Conservation (phyloP, 1,140 invertebrate genomes). For the Drosophila biarmipes region DNA sequence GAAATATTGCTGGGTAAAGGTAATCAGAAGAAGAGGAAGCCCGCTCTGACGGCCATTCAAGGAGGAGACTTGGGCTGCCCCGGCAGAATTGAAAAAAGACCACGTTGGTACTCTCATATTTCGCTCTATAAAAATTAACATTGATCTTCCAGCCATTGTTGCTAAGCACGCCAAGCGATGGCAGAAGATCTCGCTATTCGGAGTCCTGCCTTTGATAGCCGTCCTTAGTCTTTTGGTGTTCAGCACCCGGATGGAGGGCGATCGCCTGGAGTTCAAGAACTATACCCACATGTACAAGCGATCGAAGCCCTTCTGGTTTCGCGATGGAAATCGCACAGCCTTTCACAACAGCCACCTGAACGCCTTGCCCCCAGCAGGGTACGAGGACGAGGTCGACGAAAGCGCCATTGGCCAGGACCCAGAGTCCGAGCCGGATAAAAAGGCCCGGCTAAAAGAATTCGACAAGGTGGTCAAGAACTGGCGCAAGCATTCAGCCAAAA, state of each 20-base stretch:
- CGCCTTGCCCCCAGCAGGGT: not conserved
- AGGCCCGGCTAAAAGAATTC: not conserved
- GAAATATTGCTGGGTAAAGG: not conserved
- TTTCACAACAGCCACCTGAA: not conserved
- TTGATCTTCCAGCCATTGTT: not conserved
- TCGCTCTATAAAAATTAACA: not conserved
- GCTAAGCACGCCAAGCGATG: not conserved
- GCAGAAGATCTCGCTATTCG: conserved; percentile 3
- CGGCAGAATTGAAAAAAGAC: not conserved
- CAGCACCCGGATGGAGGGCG: not conserved
- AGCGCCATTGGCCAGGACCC: not conserved
- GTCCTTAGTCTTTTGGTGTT: conserved; percentile 1
- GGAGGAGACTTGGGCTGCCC: conserved; percentile 5
- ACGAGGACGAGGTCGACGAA: conserved; percentile 5
- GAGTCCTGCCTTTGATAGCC: conserved; percentile 1
- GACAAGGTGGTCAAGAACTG: conserved; percentile 4
- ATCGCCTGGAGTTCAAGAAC: conserved; percentile 1
- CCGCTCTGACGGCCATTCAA: not conserved
- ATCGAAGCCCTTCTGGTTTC: not conserved
- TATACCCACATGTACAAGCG: conserved; percentile 4
- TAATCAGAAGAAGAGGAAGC: not conserved
- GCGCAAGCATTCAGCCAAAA: conserved; percentile 3
- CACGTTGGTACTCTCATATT: not conserved
- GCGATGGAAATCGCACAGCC: conserved; percentile 2
- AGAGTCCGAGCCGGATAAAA: not conserved